phyloP scores from a whole-genome alignment of 2,113 vertebrate genomes.

The Heptranchias perlo region DNA sequence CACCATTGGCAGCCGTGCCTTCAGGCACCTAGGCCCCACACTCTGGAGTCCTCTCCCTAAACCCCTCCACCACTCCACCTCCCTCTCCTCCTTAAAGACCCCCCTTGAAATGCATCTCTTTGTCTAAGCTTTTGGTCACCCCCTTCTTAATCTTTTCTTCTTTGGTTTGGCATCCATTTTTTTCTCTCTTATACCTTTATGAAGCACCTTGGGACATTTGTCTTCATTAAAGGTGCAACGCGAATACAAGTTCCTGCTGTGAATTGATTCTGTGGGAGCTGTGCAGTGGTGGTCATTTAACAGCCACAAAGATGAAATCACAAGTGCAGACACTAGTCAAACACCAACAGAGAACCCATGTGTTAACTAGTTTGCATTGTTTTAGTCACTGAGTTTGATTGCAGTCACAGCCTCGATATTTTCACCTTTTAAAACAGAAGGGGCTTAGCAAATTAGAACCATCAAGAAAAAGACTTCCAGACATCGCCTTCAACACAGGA shows the following conservation, averaged over 20 bases:
- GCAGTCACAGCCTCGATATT: neutral
- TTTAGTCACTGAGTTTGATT: neutral
- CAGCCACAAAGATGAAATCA: neutral
- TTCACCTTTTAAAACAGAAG: neutral
- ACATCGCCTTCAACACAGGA: neutral
- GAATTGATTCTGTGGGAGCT: neutral
- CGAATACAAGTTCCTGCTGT: too few relatives aligned
- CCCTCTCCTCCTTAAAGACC: too few relatives aligned
- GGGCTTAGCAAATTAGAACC: neutral
- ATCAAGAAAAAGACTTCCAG: neutral
- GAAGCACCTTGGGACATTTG: neutral
- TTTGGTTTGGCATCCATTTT: neutral
- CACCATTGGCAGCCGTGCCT: too few relatives aligned
- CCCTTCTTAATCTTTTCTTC: too few relatives aligned
- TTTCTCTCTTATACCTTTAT: neutral
- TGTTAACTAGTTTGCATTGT: neutral
- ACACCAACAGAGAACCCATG: neutral
- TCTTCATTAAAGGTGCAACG: too few relatives aligned
- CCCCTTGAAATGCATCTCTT: too few relatives aligned
- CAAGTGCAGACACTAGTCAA: neutral
- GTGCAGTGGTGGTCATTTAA: neutral
- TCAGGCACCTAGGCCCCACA: too few relatives aligned
- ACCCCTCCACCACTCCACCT: too few relatives aligned
- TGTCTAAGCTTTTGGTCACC: too few relatives aligned
- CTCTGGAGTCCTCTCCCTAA: too few relatives aligned